phyloP scores from a whole-genome alignment of 2,888 invertebrate genomes.

The Oxycera nigricornis region DNA sequence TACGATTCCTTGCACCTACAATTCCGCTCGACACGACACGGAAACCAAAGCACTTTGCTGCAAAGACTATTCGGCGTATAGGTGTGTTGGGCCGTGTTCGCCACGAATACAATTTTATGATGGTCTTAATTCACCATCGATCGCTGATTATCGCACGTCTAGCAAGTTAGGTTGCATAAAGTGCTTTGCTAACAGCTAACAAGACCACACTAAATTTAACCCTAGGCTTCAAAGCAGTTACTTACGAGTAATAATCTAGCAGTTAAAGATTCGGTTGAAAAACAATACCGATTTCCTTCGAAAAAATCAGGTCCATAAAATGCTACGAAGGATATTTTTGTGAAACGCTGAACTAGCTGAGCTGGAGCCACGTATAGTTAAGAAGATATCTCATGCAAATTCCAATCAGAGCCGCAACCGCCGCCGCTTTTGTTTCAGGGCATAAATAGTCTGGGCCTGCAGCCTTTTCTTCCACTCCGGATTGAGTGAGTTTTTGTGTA shows the following conservation, averaged over 20 bases:
- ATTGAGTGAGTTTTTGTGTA: slow-evolving; percentile 34
- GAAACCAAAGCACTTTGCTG: neutral
- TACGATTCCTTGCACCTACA: slow-evolving; percentile 17
- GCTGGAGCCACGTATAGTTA: slow-evolving; percentile 24
- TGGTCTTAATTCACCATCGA: slow-evolving; percentile 43
- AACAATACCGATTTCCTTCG: neutral
- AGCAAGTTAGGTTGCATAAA: slow-evolving; percentile 36
- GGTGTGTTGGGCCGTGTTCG: neutral
- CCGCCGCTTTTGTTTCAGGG: slow-evolving; percentile 25
- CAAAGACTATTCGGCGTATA: neutral
- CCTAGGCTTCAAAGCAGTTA: neutral
- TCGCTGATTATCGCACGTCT: slow-evolving; percentile 40
- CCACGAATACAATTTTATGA: slow-evolving; percentile 41
- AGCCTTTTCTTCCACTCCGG: slow-evolving; percentile 4
- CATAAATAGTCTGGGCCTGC: slow-evolving; percentile 15
- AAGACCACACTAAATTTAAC: slow-evolving; percentile 31
- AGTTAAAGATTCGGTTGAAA: neutral
- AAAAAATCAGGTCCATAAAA: too few relatives aligned
- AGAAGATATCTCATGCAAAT: slow-evolving; percentile 19
- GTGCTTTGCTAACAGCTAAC: slow-evolving; percentile 18
- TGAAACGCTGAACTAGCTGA: too few relatives aligned
- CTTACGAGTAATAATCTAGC: neutral
- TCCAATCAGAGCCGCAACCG: neutral
- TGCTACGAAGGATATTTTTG: too few relatives aligned
- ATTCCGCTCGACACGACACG: neutral